Evolutionary conservation across 2,888 invertebrate species (phyloP), one percentile per base, ranked within the genome.

Genomic region (Allophyes oxyacanthae): DNA sequence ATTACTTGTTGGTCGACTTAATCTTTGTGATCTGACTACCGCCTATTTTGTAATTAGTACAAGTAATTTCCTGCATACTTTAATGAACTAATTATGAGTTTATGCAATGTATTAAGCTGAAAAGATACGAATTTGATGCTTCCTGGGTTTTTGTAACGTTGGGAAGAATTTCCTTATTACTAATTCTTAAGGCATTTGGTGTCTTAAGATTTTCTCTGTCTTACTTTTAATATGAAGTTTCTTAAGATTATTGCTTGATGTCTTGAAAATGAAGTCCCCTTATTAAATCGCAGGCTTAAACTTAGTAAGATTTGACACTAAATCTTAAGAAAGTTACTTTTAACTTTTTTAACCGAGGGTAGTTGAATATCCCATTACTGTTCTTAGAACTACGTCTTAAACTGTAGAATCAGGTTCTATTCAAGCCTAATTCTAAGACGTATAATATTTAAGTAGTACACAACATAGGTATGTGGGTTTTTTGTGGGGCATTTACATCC

Each of bases 401-500:
- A 59, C 48, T 13, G 44, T 49, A 30, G 15, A 60, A 34, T 41
- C 55, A 30, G 45, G 45, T 49, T 61, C 15, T 45, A 66, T 66
- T 61, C 67, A 64, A 61, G 66, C 49, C 7, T 42, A 42, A 55
- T 54, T 61, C 67, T 46, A 61, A 66, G 55, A 50, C 30, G 55
- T 46, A 64, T 64, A 54, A 40, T 32, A 50, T 58, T 36, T 42
- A 56, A 60, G 67, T 62, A 58, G 46, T 50, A 66, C 45, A 62
- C 44, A 66, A 71, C 75, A 75, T 76, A n/a, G n/a, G n/a, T n/a
- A 75, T 79, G 82, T 83, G 83, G 78, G 76, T 69, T 77, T 77
- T 78, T 81, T 77, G 77, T 75, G 68, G 61, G 68, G 74, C 69
- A 66, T 74, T 76, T 64, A 72, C 83, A 91, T 93, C 93, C 93